A percentile compares a stretch with the other conserved stretches of the same genome.
phyloP scores from a whole-genome alignment of 2,113 vertebrate species.

The Heterocephalus glaber region DNA sequence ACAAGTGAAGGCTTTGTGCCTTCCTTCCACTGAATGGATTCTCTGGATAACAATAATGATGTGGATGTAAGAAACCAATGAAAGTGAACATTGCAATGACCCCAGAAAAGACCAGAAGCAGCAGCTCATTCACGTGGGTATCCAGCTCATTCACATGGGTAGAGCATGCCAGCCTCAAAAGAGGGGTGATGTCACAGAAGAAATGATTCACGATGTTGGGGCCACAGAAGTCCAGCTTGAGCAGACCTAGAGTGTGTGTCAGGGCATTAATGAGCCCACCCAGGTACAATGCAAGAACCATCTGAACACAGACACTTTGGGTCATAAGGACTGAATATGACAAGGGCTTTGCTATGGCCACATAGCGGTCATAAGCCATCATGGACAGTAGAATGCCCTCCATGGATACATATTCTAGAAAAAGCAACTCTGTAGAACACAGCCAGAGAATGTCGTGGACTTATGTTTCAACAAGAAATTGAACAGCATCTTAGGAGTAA shows the following conservation, averaged over 20 bases:
- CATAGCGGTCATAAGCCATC: conserved; percentile 75
- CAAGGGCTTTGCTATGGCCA: conserved; percentile 71
- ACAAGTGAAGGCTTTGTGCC: conserved; percentile 78
- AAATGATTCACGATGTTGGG: conserved; percentile 74
- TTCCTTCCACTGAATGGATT: conserved; percentile 1
- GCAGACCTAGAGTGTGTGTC: conserved; percentile 63
- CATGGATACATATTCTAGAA: conserved; percentile 66
- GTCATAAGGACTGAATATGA: conserved; percentile 68
- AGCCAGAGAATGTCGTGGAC: conserved; percentile 39
- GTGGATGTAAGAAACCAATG: conserved; percentile 57
- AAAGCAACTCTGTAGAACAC: conserved; percentile 68
- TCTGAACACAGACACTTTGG: neutral
- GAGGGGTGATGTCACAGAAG: conserved; percentile 72
- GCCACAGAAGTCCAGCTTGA: too few species aligned
- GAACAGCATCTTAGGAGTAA: conserved; percentile 68
- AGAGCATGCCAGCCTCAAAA: conserved; percentile 73
- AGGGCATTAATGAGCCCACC: conserved; percentile 63
- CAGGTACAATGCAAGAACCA: conserved; percentile 60
- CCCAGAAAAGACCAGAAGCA: too few species aligned
- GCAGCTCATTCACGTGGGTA: too few species aligned
- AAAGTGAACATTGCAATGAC: conserved; percentile 69
- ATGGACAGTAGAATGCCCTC: conserved; percentile 64
- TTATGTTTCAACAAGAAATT: conserved; percentile 58
- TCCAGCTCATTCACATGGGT: conserved; percentile 58
- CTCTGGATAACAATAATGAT: conserved; percentile 45